A percentile compares a stretch with the other conserved stretches of the same genome.
Conservation (phyloP, 2,113 vertebrate species). For the Atractosteus spatula region DNA sequence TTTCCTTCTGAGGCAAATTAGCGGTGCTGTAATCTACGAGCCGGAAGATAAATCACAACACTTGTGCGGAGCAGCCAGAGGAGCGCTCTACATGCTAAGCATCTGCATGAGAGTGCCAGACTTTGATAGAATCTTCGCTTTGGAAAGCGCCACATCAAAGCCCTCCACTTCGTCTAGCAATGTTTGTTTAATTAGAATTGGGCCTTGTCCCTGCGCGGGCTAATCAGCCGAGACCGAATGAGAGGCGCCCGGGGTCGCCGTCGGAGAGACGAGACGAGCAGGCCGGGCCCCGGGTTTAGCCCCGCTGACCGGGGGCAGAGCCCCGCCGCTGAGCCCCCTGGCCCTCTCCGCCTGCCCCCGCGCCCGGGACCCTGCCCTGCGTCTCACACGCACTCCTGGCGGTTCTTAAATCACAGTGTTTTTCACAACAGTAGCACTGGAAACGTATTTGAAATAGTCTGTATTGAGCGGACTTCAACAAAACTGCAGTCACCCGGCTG, state of each 20-base stretch:
- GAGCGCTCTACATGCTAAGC: conserved; percentile 19
- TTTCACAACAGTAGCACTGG: no score
- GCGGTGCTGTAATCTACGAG: conserved; percentile 31
- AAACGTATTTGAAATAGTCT: no score
- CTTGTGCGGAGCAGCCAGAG: conserved; percentile 25
- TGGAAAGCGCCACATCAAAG: conserved; percentile 22
- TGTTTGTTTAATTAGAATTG: conserved; percentile 25
- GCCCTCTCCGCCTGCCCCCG: no score
- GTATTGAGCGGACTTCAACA: no score
- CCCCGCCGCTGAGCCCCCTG: no score
- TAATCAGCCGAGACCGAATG: conserved; percentile 23
- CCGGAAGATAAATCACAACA: conserved; percentile 31
- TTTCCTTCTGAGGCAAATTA: conserved; percentile 38
- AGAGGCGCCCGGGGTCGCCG: background rate
- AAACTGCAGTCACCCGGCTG: no score
- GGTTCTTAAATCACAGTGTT: no score
- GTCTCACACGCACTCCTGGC: no score
- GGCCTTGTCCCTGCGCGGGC: conserved; percentile 24
- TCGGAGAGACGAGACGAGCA: background rate
- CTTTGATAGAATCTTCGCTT: conserved; percentile 28
- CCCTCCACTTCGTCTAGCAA: conserved; percentile 19
- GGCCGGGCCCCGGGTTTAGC: no score
- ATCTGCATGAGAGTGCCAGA: conserved; percentile 25
- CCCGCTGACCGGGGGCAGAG: no score
- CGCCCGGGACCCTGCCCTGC: no score